These are phyloP conservation scores for Stegophylla sp. DNA, from an alignment of 2,888 invertebrate species.

Conservation along the genomic window DNA sequence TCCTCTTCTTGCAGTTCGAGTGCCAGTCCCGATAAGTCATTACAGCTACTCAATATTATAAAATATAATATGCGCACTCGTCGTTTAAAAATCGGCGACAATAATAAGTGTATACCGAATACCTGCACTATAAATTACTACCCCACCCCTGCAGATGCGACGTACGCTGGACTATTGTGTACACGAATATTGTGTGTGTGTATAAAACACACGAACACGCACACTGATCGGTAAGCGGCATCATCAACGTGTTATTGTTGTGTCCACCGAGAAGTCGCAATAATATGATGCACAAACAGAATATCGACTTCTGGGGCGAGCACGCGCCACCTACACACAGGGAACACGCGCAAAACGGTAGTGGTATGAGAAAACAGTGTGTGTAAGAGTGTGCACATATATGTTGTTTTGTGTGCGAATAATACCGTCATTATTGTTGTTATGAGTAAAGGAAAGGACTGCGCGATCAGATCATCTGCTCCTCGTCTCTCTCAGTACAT, in stretches of 20 bases:
- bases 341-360: background rate
- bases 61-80: no score
- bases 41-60: no score
- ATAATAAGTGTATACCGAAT: constrained; percentile 34
- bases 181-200: background rate
- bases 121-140: constrained; percentile 3
- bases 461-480: constrained; percentile 5
- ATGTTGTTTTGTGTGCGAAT: constrained; percentile 42
- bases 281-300: background rate
- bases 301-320: background rate
- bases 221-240: background rate
- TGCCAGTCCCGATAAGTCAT: no score
- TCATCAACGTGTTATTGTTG: constrained; percentile 47
- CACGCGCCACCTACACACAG: no score
- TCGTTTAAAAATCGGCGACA: background rate
- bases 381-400: background rate
- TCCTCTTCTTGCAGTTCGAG: no score
- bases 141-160: no score
- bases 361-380: constrained; percentile 14
- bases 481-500: background rate
- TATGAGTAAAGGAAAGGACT: constrained; percentile 21
- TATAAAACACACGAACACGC: background rate
- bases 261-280: background rate
- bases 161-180: background rate
- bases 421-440: constrained; percentile 30